Evolutionary conservation across 2,888 invertebrate species (phyloP), one percentile per base, ranked within the genome.

Genomic region (Adelognathus sp.): DNA sequence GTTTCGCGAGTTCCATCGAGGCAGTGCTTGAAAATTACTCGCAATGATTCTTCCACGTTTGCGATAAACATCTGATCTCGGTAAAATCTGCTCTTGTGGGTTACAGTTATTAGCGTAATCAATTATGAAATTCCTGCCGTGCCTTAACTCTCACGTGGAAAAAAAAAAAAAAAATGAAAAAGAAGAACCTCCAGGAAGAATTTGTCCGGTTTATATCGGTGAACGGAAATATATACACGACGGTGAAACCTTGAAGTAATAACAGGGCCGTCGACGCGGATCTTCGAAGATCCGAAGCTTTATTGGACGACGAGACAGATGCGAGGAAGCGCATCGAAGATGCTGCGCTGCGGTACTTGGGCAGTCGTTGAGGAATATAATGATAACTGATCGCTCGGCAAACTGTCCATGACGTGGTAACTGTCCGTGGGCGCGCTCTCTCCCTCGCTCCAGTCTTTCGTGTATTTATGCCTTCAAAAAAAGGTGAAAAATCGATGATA

Each of bases 391-490:
- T 76, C 39, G 71, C 71, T 66, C 60, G 66, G 60, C 71, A 76
- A 76, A 76, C 64, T 71, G 71, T 60, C 31, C 71, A 60, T 71
- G 76, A 76, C 76, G 76, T 60, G 71, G 71, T 76, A 76, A 76
- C 76, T 60, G 64, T 64, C 63, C 46, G 66, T 76, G 58, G 70
- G 70, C 70, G 58, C 58, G 18, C 64, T 66, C 29, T 11, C 39
- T 31, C 52, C 63, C 63, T 33, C 58, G 18, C 64, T 66, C 29
- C 11, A 50, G 41, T 58, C 63, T 70, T 33, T 29, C 33, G 11
- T 46, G 11, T 21, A 31, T 14, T 7, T 29, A 9, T 27, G 11
- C 21, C 3, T 11, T 9, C 5, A 11, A 11, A 4, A 9, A 27
- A 9, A 3, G 3, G 14, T 24, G 27, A 18, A 39, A 24, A 9